Conservation (phyloP, 2,797 vertebrate species). For the Bovichtus variegatus region DNA sequence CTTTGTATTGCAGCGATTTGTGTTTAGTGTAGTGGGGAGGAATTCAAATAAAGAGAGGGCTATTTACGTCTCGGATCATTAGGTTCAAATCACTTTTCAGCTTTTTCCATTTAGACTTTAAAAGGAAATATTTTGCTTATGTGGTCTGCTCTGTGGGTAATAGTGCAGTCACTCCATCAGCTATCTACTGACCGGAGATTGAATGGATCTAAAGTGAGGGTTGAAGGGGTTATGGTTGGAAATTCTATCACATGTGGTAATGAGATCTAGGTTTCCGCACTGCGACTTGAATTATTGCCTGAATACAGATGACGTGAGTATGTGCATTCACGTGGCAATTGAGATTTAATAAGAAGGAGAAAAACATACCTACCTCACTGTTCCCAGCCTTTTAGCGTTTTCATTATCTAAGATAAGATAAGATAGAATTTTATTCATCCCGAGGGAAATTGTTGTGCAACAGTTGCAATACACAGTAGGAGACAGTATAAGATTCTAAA, state of each 20-base stretch:
- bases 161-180: slow-evolving; percentile 20
- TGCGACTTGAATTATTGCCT: neutral
- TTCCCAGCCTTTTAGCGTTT: neutral
- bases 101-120: slow-evolving; percentile 35
- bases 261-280: slow-evolving; percentile 1
- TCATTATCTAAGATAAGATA: too few species aligned
- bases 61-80: slow-evolving; percentile 13
- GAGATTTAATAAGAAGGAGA: neutral
- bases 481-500: too few species aligned
- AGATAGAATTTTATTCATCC: too few species aligned
- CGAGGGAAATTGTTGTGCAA: too few species aligned
- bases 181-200: neutral
- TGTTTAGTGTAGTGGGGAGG: neutral
- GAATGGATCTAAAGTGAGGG: slow-evolving; percentile 17
- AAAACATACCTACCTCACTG: neutral
- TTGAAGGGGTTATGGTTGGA: neutral
- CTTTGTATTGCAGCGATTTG: slow-evolving; percentile 15
- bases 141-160: slow-evolving; percentile 29
- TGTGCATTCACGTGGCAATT: neutral
- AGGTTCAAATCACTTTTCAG: slow-evolving; percentile 16
- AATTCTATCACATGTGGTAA: neutral
- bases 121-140: slow-evolving; percentile 2
- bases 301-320: neutral
- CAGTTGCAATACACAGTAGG: too few species aligned
- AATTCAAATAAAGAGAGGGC: slow-evolving; percentile 15